Base-by-base conservation (phyloP, 2,113 vertebrate genomes). In the Emydura subglobosa region DNA sequence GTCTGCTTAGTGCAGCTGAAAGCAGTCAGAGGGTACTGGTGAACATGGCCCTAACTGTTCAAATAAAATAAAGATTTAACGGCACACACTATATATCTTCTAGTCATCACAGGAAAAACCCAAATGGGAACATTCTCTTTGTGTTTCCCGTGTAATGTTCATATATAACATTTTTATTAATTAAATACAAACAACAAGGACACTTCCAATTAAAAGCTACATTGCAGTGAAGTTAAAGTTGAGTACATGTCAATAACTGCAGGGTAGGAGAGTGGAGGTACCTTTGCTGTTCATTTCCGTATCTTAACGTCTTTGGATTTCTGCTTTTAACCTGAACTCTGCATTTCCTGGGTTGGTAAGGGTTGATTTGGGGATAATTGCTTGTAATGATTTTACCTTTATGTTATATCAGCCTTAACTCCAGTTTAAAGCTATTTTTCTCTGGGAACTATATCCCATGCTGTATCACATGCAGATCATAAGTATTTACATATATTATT, bases 401-500 rank as follows among this genome's bases (percentile, higher is more conserved):
- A 34, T 50, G 80, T 72, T 59, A 34, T 5, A 0, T 78, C 74
- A 93, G 92, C 65, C 49, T 55, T 44, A 79, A 79, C 89, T 89
- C 29, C 57, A 5, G 83, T 76, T 74, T 93, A 87, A 92, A 29
- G 4, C 87, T 82, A 81, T 61, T 42, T n/a, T 83, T 79, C 82
- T 12, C 31, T 39, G 65, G n/a, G 34, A 72, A 54, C 83, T 55
- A 89, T 88, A 2, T 89, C 87, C 74, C 51, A 1, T 27, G 27
- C 95, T 96, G 79, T 95, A 50, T 92, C 44, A 80, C 95, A 94
- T 88, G 34, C 3, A 11, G 74, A 91, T 31, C 86, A 83, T 94
- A 93, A 92, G 97, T 96, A 94, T 95, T 94, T 96, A 92, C 96
- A 90, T 95, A 95, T 88, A 49, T 91, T 89, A 4, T 39, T 47